phyloP scores from a whole-genome alignment of 2,113 vertebrate genomes.

The Rhabdornis inornatus region DNA sequence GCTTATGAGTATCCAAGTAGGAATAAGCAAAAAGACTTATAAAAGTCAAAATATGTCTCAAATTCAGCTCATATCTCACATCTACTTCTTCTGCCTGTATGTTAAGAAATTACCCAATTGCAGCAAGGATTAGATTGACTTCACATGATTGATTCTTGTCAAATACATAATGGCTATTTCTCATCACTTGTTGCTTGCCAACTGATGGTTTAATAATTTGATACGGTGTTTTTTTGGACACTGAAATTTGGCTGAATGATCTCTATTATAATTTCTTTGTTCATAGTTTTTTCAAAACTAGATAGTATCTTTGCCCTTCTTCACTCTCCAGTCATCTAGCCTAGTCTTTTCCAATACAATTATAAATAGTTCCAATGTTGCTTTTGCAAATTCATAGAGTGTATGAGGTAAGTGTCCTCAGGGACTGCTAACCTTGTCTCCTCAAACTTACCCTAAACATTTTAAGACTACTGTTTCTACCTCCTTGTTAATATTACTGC shows the following conservation, averaged over 20 bases:
- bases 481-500: constrained; percentile 13
- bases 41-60: not conserved
- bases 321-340: not conserved
- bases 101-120: not conserved
- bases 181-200: not conserved
- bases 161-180: not conserved
- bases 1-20: not conserved
- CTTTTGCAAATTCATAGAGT: not conserved
- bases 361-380: not conserved
- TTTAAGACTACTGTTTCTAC: not conserved
- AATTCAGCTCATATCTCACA: not conserved
- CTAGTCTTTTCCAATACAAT: not conserved
- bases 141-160: not conserved
- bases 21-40: not conserved
- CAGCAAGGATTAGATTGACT: not conserved
- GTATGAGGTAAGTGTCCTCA: not conserved
- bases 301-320: not conserved
- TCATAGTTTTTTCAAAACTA: not conserved
- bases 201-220: not conserved
- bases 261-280: not conserved
- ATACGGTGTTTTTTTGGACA: not conserved
- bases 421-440: not conserved
- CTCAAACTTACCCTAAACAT: not conserved
- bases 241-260: not conserved
- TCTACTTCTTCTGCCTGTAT: not conserved